phyloP scores from a whole-genome alignment of 2,888 invertebrate species.

The Thecophora atra region DNA sequence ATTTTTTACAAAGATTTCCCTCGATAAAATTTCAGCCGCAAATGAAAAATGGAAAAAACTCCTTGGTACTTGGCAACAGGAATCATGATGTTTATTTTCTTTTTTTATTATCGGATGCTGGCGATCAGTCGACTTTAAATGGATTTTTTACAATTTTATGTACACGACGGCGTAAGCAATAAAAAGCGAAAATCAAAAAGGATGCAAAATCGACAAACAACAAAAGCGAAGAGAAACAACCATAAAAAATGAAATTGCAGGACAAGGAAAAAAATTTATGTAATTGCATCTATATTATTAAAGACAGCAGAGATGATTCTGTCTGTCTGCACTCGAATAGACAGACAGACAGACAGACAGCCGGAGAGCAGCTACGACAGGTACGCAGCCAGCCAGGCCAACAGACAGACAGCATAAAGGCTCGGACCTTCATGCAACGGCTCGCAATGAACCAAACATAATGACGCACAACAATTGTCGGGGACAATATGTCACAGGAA shows the following conservation, averaged over 20 bases:
- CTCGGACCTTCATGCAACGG: not conserved
- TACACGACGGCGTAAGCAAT: not conserved
- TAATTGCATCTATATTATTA: constrained; percentile 20
- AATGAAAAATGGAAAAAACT: too few relatives aligned
- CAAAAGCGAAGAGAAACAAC: not conserved
- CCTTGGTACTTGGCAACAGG: too few relatives aligned
- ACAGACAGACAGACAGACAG: not conserved
- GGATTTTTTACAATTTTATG: not conserved
- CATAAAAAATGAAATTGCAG: not conserved
- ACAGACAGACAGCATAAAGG: not conserved
- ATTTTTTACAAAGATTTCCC: too few relatives aligned
- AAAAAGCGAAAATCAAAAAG: too few relatives aligned
- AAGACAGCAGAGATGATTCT: not conserved
- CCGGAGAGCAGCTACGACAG: not conserved
- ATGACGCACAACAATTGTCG: not conserved
- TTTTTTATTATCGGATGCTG: not conserved
- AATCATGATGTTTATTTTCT: too few relatives aligned
- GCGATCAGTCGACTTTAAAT: not conserved
- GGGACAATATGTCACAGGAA: constrained; percentile 5
- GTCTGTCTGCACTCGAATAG: not conserved
- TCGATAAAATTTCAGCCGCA: too few relatives aligned
- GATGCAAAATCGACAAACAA: too few relatives aligned
- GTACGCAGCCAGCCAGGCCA: not conserved
- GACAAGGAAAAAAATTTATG: constrained; percentile 1
- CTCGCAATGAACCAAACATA: not conserved